These are phyloP conservation scores for Sesia bembeciformis DNA, from an alignment of 2,888 invertebrate genomes.

Conservation along the genomic window DNA sequence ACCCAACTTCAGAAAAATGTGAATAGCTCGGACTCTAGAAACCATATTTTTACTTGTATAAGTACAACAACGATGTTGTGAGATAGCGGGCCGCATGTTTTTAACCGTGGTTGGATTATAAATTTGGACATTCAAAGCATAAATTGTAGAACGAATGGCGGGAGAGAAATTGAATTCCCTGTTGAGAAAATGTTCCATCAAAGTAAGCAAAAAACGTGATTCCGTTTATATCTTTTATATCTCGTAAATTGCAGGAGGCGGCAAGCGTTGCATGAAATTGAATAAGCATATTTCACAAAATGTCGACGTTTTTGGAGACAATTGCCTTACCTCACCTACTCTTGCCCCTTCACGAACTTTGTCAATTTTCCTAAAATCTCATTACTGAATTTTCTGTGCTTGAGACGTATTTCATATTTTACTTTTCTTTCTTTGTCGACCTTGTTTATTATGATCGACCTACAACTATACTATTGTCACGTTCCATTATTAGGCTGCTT, in stretches of 20 bases:
- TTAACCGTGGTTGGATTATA: conserved; percentile 15
- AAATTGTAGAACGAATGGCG: conserved; percentile 60
- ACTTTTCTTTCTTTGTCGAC: too few relatives aligned
- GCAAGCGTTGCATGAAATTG: conserved; percentile 76
- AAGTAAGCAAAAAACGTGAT: conserved; percentile 75
- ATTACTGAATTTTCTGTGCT: conserved; percentile 59
- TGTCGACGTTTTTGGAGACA: conserved; percentile 73
- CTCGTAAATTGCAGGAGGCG: conserved; percentile 75
- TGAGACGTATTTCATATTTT: conserved; percentile 32
- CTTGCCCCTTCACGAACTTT: conserved; percentile 69
- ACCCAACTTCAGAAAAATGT: too few relatives aligned
- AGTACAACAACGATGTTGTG: neutral
- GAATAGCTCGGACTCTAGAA: too few relatives aligned
- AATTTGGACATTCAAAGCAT: conserved; percentile 43
- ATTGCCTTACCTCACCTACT: conserved; percentile 75
- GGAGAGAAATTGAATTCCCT: conserved; percentile 68
- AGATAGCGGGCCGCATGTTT: neutral
- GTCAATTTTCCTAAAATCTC: conserved; percentile 70
- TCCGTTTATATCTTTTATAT: conserved; percentile 75
- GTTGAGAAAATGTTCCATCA: conserved; percentile 71
- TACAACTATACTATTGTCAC: too few relatives aligned
- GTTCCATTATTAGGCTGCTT: neutral
- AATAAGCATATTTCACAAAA: conserved; percentile 76
- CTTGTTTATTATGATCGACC: too few relatives aligned
- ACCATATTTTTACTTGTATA: too few relatives aligned